Evolutionary conservation across 2,113 vertebrate species (phyloP).

Genomic region (Notothenia coriiceps): DNA sequence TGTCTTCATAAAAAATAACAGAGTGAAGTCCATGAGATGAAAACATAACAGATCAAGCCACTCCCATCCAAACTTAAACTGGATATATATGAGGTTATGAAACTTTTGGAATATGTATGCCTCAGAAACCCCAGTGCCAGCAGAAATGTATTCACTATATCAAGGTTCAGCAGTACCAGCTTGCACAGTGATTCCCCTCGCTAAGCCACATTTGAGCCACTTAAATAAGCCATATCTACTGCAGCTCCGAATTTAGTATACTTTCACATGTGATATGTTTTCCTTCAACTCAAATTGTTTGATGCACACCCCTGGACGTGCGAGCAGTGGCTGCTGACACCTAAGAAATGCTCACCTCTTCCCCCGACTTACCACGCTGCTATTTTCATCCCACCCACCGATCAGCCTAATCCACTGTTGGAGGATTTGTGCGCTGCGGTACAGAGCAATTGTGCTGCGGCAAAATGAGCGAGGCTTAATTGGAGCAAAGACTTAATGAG

Average conservation of each 20-base stretch:
- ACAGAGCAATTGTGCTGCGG: conserved; percentile 68
- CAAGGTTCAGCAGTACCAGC: conserved; percentile 29
- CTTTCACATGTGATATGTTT: conserved; percentile 16
- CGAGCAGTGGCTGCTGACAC: conserved; percentile 31
- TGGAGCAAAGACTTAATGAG: conserved; percentile 81
- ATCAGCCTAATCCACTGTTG: conserved; percentile 74
- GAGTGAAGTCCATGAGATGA: background rate
- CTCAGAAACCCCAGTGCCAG: conserved; percentile 13
- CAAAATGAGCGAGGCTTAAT: conserved; percentile 77
- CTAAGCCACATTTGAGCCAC: conserved; percentile 36
- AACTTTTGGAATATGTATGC: conserved; percentile 12
- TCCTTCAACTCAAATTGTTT: conserved; percentile 3
- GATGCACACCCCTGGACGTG: background rate
- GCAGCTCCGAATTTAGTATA: background rate
- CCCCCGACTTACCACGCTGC: conserved; percentile 34
- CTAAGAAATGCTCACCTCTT: conserved; percentile 42
- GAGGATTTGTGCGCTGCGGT: conserved; percentile 69
- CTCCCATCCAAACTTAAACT: background rate
- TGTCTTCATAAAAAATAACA: background rate
- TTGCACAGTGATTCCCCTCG: conserved; percentile 20
- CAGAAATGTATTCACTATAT: conserved; percentile 27
- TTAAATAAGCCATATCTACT: conserved; percentile 19
- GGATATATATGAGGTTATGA: conserved; percentile 32
- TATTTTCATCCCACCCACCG: conserved; percentile 73
- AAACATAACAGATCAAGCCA: background rate